Evolutionary conservation across 1,140 invertebrate species (phyloP).

Genomic region (Pogonomyrmex barbatus): DNA sequence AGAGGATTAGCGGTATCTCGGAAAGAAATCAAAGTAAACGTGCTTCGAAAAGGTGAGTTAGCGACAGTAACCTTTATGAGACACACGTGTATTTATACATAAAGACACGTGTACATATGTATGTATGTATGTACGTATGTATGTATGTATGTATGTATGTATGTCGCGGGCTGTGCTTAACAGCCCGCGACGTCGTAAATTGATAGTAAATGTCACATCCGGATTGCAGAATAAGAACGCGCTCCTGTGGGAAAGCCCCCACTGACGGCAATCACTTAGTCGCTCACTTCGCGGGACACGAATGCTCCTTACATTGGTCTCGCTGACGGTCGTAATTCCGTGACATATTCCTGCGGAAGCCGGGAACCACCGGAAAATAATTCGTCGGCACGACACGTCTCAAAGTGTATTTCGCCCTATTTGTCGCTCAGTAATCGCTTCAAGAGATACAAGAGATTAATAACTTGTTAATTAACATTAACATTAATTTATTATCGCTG

Average conservation of each 20-base stretch:
- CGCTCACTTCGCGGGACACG: slow-evolving; percentile 42
- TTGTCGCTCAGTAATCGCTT: slow-evolving; percentile 2
- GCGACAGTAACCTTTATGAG: slow-evolving; percentile 41
- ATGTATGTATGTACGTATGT: slow-evolving; percentile 19
- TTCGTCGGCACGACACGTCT: slow-evolving; percentile 25
- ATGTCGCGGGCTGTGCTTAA: slow-evolving; percentile 78
- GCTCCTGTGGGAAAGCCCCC: slow-evolving; percentile 71
- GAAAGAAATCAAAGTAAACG: slow-evolving; percentile 20
- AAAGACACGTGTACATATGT: background rate
- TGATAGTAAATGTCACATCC: slow-evolving; percentile 84
- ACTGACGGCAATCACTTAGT: slow-evolving; percentile 67
- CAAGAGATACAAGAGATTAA: no score
- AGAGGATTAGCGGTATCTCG: background rate
- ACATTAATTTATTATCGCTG: background rate
- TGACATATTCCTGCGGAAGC: slow-evolving; percentile 44
- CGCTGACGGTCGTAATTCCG: slow-evolving; percentile 53
- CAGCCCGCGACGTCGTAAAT: slow-evolving; percentile 82
- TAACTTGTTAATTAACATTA: background rate
- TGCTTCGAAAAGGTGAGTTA: background rate
- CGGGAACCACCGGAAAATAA: slow-evolving; percentile 33
- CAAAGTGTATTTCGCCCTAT: background rate
- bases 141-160: slow-evolving; percentile 9
- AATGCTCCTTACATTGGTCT: slow-evolving; percentile 62
- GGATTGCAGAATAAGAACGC: slow-evolving; percentile 80
- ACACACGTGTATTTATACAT: background rate